Evolutionary conservation across 2,888 invertebrate genomes (phyloP).

Genomic region (Imbricaverruca yamaguchii): DNA sequence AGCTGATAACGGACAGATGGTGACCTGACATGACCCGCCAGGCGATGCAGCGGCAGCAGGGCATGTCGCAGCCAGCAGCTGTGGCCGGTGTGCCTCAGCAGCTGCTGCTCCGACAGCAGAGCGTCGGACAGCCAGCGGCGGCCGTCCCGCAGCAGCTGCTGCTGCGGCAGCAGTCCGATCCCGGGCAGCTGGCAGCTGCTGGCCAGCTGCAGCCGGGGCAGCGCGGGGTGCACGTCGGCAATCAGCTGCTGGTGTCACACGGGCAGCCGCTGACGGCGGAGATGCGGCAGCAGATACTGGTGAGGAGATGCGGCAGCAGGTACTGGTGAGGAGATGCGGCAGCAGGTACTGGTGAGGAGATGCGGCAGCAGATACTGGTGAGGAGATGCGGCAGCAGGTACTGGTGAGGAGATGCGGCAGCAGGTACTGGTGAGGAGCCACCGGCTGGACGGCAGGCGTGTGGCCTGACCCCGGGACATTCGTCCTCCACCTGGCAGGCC

Average conservation of each 20-base stretch:
- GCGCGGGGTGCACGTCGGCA: constrained; percentile 6
- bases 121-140: background rate
- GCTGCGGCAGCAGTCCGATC: no score
- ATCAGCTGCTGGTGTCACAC: constrained; percentile 8
- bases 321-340: constrained; percentile 22
- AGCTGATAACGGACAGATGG: no score
- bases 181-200: no score
- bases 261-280: constrained; percentile 5
- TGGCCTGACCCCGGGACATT: no score
- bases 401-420: constrained; percentile 11
- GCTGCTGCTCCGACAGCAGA: constrained; percentile 17
- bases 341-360: constrained; percentile 18
- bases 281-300: constrained; percentile 23
- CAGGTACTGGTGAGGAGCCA: no score
- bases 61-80: constrained; percentile 34
- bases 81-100: background rate
- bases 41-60: constrained; percentile 24
- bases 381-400: constrained; percentile 20
- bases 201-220: constrained; percentile 11
- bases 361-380: no score
- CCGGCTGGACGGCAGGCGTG: background rate
- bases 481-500: no score
- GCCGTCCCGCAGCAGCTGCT: background rate
- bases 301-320: constrained; percentile 6
- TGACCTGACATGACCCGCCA: background rate